Evolutionary conservation across 53 echinoderm and acorn worm genomes (phyloP).

Genomic region (Temnopleurus reevesii): DNA sequence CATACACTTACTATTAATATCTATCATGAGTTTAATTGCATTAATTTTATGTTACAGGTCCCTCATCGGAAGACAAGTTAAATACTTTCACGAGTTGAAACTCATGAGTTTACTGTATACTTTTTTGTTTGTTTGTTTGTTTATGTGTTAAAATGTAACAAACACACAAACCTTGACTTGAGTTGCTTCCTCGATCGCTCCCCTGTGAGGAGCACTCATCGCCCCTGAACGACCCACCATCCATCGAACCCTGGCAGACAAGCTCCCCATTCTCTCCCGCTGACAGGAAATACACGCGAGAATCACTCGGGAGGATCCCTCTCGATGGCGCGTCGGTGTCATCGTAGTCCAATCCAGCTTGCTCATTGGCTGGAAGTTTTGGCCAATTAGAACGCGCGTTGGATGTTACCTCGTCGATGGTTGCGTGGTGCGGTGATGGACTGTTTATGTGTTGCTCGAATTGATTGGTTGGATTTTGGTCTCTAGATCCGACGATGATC

Average conservation of each 20-base stretch:
- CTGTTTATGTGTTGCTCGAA: background rate
- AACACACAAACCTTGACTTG: constrained; percentile 20
- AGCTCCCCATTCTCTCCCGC: constrained; percentile 41
- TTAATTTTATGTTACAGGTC: no score
- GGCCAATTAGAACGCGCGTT: background rate
- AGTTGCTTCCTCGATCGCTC: background rate
- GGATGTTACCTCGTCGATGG: background rate
- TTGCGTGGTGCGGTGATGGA: background rate
- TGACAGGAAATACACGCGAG: background rate
- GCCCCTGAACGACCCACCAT: background rate
- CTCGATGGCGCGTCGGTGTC: no score
- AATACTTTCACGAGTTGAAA: no score
- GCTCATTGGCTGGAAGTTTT: background rate
- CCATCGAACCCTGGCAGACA: background rate
- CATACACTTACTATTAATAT: no score
- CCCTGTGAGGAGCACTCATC: background rate
- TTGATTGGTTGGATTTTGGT: background rate
- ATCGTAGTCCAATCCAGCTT: background rate
- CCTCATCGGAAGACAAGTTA: no score
- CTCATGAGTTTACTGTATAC: no score
- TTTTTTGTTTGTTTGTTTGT: no score
- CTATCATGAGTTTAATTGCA: no score
- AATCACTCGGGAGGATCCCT: constrained; percentile 12
- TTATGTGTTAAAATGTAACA: no score
- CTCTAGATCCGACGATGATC: background rate